Evolutionary conservation across 2,113 vertebrate genomes (phyloP), one percentile per base, ranked within the genome.

Genomic region (Hipposideros armiger): DNA sequence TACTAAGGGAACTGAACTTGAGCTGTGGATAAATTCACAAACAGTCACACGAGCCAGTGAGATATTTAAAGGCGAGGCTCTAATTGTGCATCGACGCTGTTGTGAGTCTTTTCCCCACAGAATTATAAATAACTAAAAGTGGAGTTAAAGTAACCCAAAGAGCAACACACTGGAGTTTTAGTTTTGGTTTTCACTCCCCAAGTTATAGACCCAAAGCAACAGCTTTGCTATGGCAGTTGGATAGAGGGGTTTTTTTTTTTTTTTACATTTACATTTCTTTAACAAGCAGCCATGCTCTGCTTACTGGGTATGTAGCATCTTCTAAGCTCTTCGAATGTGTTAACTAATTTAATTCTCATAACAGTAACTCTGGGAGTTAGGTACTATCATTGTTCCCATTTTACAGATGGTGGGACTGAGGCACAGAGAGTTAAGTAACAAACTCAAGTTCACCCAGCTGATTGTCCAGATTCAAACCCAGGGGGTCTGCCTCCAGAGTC

Each of bases 61-160:
- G 50, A 22, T 52, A 73, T 24, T 93, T 62, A 36, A 72, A 78
- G 45, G 66, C 78, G 19, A 84, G 69, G 6, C n/a, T 73, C 32
- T 67, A 74, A 50, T 45, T 80, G 50, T 58, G 4, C 42, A n/a
- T 24, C 22, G 20, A 54, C 4, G 42, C 24, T 81, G 7, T 42
- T 69, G 20, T 42, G 26, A 70, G 45, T 16, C 7, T 20, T 95
- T 52, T 89, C 47, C 56, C 66, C 76, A 16, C 20, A 58, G 47
- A 91, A 94, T 45, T 64, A 0, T 42, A 91, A 87, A 81, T 40
- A 85, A 83, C 60, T 81, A 30, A 78, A 67, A 88, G 45, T n/a
- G 84, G 52, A 86, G 14, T 52, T 52, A 52, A 72, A 47, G 3
- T 10, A 45, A 4, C 36, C 4, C 14, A 77, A 69, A 67, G 60